Percentiles rank a stretch among this genome's conserved stretches.
Evolutionary conservation across 1,140 invertebrate genomes (phyloP).

Genomic region (Chelonus insularis): DNA sequence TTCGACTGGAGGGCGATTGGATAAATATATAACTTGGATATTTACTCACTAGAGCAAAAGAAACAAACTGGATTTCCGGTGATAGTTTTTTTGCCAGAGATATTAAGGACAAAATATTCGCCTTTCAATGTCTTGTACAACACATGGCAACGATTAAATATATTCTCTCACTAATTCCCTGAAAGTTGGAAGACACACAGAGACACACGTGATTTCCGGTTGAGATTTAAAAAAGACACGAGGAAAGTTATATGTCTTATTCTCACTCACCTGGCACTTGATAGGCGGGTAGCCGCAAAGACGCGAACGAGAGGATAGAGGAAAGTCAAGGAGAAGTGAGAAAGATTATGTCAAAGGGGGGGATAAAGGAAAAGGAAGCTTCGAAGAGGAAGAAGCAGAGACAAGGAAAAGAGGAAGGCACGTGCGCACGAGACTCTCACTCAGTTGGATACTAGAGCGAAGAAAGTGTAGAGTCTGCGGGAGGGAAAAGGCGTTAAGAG

Average conservation of each 20-base stretch:
- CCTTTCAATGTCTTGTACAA: too few species aligned
- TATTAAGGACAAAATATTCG: too few species aligned
- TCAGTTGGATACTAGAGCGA: slow-evolving; percentile 27
- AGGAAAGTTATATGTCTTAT: not conserved
- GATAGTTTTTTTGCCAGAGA: too few species aligned
- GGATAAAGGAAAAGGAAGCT: slow-evolving; percentile 20
- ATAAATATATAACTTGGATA: not conserved
- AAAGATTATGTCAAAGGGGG: slow-evolving; percentile 6
- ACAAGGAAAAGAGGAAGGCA: slow-evolving; percentile 15
- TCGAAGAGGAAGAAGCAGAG: slow-evolving; percentile 24
- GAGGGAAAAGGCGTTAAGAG: slow-evolving; percentile 27
- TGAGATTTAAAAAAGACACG: too few species aligned
- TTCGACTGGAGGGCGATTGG: not conserved
- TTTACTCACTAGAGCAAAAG: too few species aligned
- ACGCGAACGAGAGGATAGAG: slow-evolving; percentile 1
- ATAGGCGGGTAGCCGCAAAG: not conserved
- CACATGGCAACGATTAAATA: not conserved
- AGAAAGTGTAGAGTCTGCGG: slow-evolving; percentile 26
- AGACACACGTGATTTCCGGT: slow-evolving; percentile 1
- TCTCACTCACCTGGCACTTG: slow-evolving; percentile 14
- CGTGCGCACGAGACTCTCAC: slow-evolving; percentile 9
- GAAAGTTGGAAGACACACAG: not conserved
- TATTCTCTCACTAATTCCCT: not conserved
- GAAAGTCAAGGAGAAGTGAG: slow-evolving; percentile 7
- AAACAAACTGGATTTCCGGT: too few species aligned